A percentile compares a stretch with the other conserved stretches of the same genome.
Evolutionary conservation across 2,113 vertebrate genomes (phyloP).

Genomic region (Laticauda colubrina): DNA sequence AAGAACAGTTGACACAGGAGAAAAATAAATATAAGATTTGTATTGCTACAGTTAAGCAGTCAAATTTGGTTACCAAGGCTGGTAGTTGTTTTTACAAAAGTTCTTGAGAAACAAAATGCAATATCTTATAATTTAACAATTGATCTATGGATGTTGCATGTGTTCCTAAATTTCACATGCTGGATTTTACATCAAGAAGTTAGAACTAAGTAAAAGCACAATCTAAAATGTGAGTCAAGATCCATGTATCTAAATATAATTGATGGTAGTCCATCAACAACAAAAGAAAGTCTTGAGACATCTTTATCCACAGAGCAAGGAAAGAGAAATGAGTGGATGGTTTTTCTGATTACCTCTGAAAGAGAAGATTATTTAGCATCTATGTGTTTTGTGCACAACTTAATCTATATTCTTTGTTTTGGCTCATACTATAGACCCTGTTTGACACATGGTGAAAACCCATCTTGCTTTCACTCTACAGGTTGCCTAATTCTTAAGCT

Average conservation of each 20-base stretch:
- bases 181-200: not conserved
- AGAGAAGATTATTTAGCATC: not conserved
- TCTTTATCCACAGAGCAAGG: not conserved
- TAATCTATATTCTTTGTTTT: not conserved
- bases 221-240: not conserved
- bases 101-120: not conserved
- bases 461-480: not conserved
- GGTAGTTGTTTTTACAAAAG: not conserved
- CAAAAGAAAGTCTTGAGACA: not conserved
- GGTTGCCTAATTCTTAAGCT: not conserved
- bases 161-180: not conserved
- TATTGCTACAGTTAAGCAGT: not conserved
- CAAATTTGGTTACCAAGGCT: not conserved
- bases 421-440: not conserved
- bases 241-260: not conserved
- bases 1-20: not conserved
- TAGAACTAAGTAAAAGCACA: not conserved
- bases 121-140: not conserved
- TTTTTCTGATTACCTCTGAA: not conserved
- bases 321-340: not conserved
- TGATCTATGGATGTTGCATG: slow-evolving; percentile 8
- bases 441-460: not conserved
- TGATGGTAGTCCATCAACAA: not conserved
- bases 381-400: not conserved
- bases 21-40: accelerated